Evolutionary conservation across 2,888 invertebrate genomes (phyloP).

Genomic region (Seladonia tumulorum): DNA sequence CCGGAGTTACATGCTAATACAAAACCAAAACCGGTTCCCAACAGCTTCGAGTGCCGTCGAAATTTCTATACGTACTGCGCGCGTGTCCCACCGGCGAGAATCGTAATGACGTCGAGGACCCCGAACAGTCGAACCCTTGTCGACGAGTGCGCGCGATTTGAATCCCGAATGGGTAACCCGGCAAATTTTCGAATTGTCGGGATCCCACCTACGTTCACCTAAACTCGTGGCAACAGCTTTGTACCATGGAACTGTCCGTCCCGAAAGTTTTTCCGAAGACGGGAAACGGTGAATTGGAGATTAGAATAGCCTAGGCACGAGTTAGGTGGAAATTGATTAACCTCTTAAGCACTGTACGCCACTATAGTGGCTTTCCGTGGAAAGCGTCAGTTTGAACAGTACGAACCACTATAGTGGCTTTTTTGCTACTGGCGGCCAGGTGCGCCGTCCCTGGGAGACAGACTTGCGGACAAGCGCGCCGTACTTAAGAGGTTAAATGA

Average conservation of each 20-base stretch:
- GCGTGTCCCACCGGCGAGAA: slow-evolving; percentile 25
- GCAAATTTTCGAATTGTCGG: slow-evolving; percentile 4
- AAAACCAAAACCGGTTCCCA: slow-evolving; percentile 82
- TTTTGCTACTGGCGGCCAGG: no score
- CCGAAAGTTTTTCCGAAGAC: background rate
- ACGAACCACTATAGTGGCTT: no score
- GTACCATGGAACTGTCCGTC: background rate
- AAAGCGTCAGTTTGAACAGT: no score
- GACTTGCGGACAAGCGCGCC: no score
- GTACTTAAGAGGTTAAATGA: no score
- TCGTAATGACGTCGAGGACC: slow-evolving; percentile 37
- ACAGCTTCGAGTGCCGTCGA: slow-evolving; percentile 72
- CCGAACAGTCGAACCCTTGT: slow-evolving; percentile 21
- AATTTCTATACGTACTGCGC: slow-evolving; percentile 45
- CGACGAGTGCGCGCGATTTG: background rate
- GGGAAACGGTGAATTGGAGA: background rate
- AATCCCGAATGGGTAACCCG: slow-evolving; percentile 14
- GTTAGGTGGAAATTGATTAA: background rate
- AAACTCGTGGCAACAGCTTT: background rate
- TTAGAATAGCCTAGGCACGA: background rate
- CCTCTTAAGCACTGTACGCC: no score
- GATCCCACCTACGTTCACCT: background rate
- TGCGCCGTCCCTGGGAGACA: no score
- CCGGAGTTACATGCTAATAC: slow-evolving; percentile 83
- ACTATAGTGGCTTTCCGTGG: no score